Conservation (phyloP, 2,797 vertebrate species). For the Chelidonichthys spinosus region DNA sequence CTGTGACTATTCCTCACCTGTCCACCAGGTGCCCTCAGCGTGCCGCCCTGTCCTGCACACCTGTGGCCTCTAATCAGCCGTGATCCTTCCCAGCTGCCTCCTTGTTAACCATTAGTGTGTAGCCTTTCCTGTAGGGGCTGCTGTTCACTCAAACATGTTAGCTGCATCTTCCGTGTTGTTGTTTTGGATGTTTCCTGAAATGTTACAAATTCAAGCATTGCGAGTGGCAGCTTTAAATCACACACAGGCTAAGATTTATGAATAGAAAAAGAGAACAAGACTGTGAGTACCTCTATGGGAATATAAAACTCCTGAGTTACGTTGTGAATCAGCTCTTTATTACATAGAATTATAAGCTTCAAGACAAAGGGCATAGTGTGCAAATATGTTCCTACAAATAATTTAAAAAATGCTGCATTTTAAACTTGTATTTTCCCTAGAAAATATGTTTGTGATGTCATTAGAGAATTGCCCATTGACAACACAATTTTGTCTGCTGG, state of each 20-base stretch:
- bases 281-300: neutral
- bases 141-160: neutral
- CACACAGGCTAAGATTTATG: neutral
- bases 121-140: neutral
- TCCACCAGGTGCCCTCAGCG: neutral
- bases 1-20: neutral
- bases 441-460: neutral
- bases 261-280: neutral
- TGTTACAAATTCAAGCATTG: neutral
- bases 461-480: accelerated
- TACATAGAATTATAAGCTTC: neutral
- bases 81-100: neutral
- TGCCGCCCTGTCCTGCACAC: neutral
- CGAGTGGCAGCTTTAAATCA: neutral
- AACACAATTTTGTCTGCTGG: neutral
- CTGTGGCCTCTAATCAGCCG: neutral
- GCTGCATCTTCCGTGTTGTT: neutral
- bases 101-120: neutral
- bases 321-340: neutral
- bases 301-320: neutral
- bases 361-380: neutral
- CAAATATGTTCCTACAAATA: neutral
- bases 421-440: neutral
- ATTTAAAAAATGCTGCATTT: neutral
- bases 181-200: neutral